Base-by-base conservation (phyloP, 2,888 invertebrate species). In the Cataglyphis cursor region DNA sequence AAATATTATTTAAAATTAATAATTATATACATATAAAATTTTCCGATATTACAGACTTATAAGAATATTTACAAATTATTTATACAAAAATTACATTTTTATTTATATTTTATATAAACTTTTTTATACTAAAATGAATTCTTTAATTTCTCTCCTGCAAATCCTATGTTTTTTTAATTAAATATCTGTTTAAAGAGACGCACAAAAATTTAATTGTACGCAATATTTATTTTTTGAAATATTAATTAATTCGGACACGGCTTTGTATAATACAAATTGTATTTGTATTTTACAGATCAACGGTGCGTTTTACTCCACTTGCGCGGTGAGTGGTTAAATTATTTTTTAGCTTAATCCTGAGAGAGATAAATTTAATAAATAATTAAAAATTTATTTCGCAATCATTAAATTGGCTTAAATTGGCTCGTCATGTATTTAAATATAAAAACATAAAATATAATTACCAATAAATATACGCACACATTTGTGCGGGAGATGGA, bases 211-310 rank as follows among this genome's bases (percentile, higher is more conserved):
- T 6, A 51, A 51, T 51, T 51, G 8, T 51, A 51, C 48, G 48
- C 12, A 44, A 3, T 44, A 44, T 44, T 44, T 51, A 51, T 51
- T 51, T 51, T n/a, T 51, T n/a, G 48, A 51, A 2, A 51, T 51
- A 51, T 51, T 51, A 51, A 51, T 51, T 51, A 51, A 8, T 51
- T n/a, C 8, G 48, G 48, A 51, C 48, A 51, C n/a, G 15, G n/a
- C n/a, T 51, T 51, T 51, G 8, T n/a, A 51, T 51, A 51, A 51
- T 51, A n/a, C n/a, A 51, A 51, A 51, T n/a, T n/a, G n/a, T n/a
- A n/a, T 51, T 51, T 51, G 48, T n/a, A 51, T 51, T 48, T 51
- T 44, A 44, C 44, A 44, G 4, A 44, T 44, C 48, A 51, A 51
- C 18, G n/a, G 8, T 6, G 6, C n/a, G 48, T 51, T 51, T 51